These are phyloP conservation scores for Cyphomyrus discorhynchus DNA, from an alignment of 2,113 vertebrate species.

Conservation along the genomic window DNA sequence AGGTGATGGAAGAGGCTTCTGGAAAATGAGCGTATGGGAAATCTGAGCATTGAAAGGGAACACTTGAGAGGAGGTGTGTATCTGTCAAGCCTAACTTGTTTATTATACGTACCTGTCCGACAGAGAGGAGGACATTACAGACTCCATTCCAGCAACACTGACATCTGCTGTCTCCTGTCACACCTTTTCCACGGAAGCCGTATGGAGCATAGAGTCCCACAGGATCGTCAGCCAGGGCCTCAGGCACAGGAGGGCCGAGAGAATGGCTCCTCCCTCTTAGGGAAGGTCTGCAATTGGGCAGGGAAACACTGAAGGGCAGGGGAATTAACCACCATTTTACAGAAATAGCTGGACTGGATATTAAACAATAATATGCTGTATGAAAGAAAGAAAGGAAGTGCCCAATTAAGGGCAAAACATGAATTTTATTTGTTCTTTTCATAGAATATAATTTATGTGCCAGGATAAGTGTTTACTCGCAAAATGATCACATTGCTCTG, in stretches of 20 bases:
- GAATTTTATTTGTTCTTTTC: no score
- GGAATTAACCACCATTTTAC: neutral
- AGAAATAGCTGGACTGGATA: neutral
- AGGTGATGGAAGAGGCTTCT: neutral
- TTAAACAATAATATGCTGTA: neutral
- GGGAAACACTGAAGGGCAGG: neutral
- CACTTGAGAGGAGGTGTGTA: neutral
- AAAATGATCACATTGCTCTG: neutral
- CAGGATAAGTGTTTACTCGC: no score
- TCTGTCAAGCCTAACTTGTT: neutral
- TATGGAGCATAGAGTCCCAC: neutral
- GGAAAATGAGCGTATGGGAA: neutral
- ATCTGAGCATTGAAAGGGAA: neutral
- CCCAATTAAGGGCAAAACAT: neutral
- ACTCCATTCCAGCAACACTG: neutral
- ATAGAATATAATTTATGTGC: no score
- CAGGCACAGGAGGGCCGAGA: neutral
- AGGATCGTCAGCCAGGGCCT: neutral
- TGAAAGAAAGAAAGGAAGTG: neutral
- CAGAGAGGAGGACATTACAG: neutral
- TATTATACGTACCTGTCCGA: neutral
- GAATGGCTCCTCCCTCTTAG: neutral
- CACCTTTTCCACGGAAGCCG: neutral
- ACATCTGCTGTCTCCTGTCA: neutral
- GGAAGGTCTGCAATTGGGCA: neutral